Evolutionary conservation across 2,113 vertebrate genomes (phyloP).

Genomic region (Myxocyprinus asiaticus): DNA sequence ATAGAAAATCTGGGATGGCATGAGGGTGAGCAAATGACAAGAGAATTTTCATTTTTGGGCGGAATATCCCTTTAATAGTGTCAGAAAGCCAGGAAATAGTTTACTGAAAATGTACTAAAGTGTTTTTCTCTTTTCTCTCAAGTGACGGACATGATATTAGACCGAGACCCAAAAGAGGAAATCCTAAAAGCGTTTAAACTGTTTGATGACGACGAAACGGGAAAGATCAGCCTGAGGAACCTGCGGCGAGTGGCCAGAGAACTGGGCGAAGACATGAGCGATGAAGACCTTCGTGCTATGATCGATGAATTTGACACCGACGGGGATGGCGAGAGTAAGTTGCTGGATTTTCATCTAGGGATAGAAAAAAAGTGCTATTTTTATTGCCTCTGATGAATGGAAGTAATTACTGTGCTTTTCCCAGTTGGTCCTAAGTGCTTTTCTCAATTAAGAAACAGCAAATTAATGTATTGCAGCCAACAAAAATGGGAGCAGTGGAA

Average conservation of each 20-base stretch:
- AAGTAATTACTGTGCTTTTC: slow-evolving; percentile 22
- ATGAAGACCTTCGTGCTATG: slow-evolving; percentile 96
- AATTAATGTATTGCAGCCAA: slow-evolving; percentile 28
- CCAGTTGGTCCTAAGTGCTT: slow-evolving; percentile 11
- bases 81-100: too few relatives aligned
- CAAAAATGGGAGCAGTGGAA: slow-evolving; percentile 25
- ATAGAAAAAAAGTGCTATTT: neutral
- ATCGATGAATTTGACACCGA: slow-evolving; percentile 96
- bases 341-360: slow-evolving; percentile 15
- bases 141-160: slow-evolving; percentile 94
- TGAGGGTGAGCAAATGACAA: too few relatives aligned
- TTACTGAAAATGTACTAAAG: too few relatives aligned
- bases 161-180: slow-evolving; percentile 93
- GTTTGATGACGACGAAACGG: slow-evolving; percentile 95
- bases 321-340: slow-evolving; percentile 96
- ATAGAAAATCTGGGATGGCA: too few relatives aligned
- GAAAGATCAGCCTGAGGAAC: slow-evolving; percentile 94
- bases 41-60: too few relatives aligned
- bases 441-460: slow-evolving; percentile 30
- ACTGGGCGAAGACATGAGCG: slow-evolving; percentile 91
- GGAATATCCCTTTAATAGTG: too few relatives aligned
- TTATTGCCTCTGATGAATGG: slow-evolving; percentile 35
- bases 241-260: slow-evolving; percentile 92
- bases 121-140: slow-evolving; percentile 10
- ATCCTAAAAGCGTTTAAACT: slow-evolving; percentile 94